Evolutionary conservation across 2,113 vertebrate genomes (phyloP).

Genomic region (Anser brachyrhynchus): DNA sequence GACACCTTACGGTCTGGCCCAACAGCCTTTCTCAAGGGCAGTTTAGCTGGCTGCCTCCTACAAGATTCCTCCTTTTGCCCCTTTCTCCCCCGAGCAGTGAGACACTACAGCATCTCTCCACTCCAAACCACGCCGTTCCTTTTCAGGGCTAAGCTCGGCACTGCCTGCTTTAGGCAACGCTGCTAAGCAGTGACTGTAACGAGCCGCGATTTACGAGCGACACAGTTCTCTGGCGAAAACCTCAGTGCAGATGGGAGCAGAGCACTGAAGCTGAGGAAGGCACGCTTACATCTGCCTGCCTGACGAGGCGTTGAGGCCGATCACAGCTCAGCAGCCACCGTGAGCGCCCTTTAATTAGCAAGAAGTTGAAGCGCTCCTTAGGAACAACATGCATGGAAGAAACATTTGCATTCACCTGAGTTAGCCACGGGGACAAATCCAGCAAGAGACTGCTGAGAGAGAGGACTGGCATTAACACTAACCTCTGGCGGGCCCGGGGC

Average conservation of each 20-base stretch:
- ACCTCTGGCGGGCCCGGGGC: not conserved
- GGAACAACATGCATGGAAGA: not conserved
- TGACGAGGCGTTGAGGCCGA: rapidly evolving
- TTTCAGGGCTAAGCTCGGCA: not conserved
- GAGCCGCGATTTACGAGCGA: not conserved
- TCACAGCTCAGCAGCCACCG: not conserved
- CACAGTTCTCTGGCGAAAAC: not conserved
- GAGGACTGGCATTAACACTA: not conserved
- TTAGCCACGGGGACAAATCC: not conserved
- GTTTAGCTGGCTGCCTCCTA: not conserved
- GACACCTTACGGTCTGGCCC: not conserved
- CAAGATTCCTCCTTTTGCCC: not conserved
- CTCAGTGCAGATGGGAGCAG: not conserved
- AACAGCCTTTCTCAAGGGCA: not conserved
- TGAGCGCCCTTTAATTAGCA: too few relatives aligned
- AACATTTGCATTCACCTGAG: not conserved
- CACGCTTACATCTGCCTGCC: rapidly evolving
- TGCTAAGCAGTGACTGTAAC: rapidly evolving
- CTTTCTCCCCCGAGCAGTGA: rapidly evolving
- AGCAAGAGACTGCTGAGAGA: not conserved
- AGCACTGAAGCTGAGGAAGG: not conserved
- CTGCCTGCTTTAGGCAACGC: rapidly evolving
- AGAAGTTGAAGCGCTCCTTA: not conserved
- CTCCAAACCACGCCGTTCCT: not conserved
- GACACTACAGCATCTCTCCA: not conserved